Percentiles rank a stretch among this genome's conserved stretches.
phyloP scores from a whole-genome alignment of 1,140 invertebrate genomes.

The Bicyclus anynana region DNA sequence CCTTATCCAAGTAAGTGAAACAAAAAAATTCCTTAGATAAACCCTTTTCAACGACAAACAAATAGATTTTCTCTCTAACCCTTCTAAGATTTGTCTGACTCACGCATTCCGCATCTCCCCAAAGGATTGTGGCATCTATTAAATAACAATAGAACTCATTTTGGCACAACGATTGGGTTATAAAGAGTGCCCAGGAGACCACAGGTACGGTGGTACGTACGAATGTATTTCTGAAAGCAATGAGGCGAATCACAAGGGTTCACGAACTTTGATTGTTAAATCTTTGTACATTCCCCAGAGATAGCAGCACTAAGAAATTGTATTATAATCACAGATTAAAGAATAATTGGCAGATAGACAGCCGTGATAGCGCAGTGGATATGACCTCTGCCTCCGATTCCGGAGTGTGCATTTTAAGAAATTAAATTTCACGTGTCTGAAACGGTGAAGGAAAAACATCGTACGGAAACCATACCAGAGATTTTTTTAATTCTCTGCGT shows the following conservation, averaged over 20 bases:
- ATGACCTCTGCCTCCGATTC: too few species aligned
- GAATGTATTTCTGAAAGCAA: slow-evolving; percentile 1
- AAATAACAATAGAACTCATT: not conserved
- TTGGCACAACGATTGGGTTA: not conserved
- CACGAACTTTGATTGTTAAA: too few species aligned
- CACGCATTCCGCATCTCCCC: not conserved
- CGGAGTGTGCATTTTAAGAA: too few species aligned
- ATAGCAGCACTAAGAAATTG: too few species aligned
- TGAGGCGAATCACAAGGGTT: not conserved
- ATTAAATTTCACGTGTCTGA: too few species aligned
- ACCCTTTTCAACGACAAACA: not conserved
- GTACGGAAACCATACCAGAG: too few species aligned
- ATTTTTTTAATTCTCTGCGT: too few species aligned
- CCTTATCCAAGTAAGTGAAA: not conserved
- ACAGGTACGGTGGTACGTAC: not conserved
- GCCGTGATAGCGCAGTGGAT: too few species aligned
- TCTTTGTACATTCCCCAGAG: too few species aligned
- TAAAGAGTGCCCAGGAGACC: not conserved
- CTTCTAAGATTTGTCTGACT: not conserved
- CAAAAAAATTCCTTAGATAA: not conserved
- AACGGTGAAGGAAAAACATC: too few species aligned
- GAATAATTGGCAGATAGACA: too few species aligned
- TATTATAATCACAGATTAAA: too few species aligned
- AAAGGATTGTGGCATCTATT: not conserved
- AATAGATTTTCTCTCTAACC: not conserved